A percentile compares a stretch with the other conserved stretches of the same genome.
These are phyloP conservation scores for Sceloporus undulatus DNA, from an alignment of 2,113 vertebrate genomes.

Conservation along the genomic window DNA sequence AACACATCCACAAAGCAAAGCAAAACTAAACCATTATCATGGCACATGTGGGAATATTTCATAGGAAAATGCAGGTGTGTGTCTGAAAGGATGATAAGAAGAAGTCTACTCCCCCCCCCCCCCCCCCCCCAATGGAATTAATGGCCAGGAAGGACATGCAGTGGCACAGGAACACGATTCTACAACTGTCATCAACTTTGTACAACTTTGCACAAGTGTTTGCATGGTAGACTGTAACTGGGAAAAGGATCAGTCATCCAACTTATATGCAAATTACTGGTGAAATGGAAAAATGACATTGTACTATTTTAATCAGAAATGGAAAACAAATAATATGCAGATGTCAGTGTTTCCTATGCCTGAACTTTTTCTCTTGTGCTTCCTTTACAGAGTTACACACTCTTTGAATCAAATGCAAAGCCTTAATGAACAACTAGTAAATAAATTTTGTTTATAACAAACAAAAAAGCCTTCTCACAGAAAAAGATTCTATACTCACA, in stretches of 20 bases:
- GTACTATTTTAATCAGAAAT: neutral
- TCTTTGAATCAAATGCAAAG: slow-evolving; percentile 62
- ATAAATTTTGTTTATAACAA: slow-evolving; percentile 6
- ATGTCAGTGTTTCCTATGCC: slow-evolving; percentile 59
- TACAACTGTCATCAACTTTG: neutral
- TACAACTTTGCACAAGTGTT: neutral
- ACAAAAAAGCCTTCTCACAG: slow-evolving; percentile 1
- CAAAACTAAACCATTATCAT: too few relatives aligned
- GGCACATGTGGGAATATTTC: neutral
- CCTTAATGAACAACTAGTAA: slow-evolving; percentile 52
- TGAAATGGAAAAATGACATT: slow-evolving; percentile 4
- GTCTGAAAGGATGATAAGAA: neutral
- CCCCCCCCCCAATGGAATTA: neutral
- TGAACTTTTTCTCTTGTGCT: too few relatives aligned
- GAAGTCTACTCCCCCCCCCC: too few relatives aligned
- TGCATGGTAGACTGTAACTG: neutral
- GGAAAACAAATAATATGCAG: neutral
- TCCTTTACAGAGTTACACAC: slow-evolving; percentile 58
- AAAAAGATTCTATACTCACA: slow-evolving; percentile 60
- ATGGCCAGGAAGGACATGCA: neutral
- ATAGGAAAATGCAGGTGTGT: neutral
- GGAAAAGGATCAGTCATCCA: neutral
- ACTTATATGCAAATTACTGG: neutral
- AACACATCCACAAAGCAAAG: too few relatives aligned
- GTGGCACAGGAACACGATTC: too few relatives aligned